phyloP scores from a whole-genome alignment of 1,140 invertebrate species.

The Lepidurus apus region DNA sequence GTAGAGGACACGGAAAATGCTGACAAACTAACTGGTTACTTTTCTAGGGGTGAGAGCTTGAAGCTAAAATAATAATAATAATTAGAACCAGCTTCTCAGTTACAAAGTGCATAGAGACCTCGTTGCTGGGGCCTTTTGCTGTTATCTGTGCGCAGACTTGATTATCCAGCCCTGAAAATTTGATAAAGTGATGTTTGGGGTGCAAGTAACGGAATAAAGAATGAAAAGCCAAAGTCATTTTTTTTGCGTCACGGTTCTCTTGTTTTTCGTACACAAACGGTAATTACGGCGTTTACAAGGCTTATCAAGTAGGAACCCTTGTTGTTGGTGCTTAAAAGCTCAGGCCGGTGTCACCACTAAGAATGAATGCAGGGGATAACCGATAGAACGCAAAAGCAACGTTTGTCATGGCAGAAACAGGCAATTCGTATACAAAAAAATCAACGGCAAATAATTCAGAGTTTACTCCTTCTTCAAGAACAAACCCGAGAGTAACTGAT shows the following conservation, averaged over 20 bases:
- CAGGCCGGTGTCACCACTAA: slow-evolving; percentile 32
- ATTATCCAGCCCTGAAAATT: background rate
- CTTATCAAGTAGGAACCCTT: slow-evolving; percentile 35
- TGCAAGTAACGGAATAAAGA: background rate
- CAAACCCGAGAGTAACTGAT: too few relatives aligned
- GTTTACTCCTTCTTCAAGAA: too few relatives aligned
- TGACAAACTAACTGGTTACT: too few relatives aligned
- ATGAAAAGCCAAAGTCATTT: slow-evolving; percentile 6
- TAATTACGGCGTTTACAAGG: slow-evolving; percentile 31
- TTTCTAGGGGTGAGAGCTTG: too few relatives aligned
- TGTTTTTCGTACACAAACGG: slow-evolving; percentile 21
- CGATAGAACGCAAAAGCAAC: slow-evolving; percentile 7
- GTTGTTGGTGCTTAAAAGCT: slow-evolving; percentile 35
- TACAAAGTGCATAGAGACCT: slow-evolving; percentile 7
- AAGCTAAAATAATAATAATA: too few relatives aligned
- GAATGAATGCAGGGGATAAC: background rate
- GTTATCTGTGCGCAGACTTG: background rate
- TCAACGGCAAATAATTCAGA: too few relatives aligned
- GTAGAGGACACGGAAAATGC: too few relatives aligned
- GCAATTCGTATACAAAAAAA: too few relatives aligned
- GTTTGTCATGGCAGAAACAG: background rate
- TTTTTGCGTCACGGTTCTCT: slow-evolving; percentile 17
- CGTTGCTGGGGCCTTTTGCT: background rate
- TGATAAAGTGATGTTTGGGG: background rate
- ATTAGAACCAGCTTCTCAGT: background rate